phyloP scores from a whole-genome alignment of 2,888 invertebrate species.

The Diaperis boleti region DNA sequence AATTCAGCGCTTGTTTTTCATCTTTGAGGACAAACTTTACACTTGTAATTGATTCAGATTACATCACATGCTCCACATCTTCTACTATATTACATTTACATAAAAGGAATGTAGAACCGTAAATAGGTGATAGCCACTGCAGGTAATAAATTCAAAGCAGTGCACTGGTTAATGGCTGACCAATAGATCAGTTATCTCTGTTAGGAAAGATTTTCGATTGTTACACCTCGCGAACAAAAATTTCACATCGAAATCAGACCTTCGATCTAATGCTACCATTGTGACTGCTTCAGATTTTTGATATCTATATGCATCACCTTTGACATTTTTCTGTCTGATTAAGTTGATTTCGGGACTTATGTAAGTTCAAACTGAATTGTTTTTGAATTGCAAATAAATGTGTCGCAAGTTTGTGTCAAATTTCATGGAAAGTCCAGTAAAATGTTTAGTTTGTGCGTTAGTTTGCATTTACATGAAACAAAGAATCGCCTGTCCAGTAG shows the following conservation, averaged over 20 bases:
- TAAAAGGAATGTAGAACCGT: slow-evolving; percentile 30
- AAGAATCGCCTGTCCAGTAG: slow-evolving; percentile 5
- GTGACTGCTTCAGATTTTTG: no score
- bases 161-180: slow-evolving; percentile 13
- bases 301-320: not conserved
- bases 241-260: not conserved
- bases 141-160: slow-evolving; percentile 12
- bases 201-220: not conserved
- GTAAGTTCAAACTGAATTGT: slow-evolving; percentile 3
- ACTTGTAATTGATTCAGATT: slow-evolving; percentile 5
- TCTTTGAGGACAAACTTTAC: slow-evolving; percentile 2
- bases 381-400: slow-evolving; percentile 24
- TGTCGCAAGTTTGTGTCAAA: slow-evolving; percentile 1
- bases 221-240: not conserved
- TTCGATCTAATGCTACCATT: no score
- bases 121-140: slow-evolving; percentile 7
- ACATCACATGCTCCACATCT: slow-evolving; percentile 36
- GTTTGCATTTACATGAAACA: not conserved
- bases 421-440: no score
- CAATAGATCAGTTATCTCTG: slow-evolving; percentile 3
- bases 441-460: not conserved
- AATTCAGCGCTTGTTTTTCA: slow-evolving; percentile 11
- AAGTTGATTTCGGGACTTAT: slow-evolving; percentile 6
- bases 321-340: slow-evolving; percentile 7
- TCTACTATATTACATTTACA: slow-evolving; percentile 25